phyloP scores from a whole-genome alignment of 2,113 vertebrate genomes.

The Platanista minor region DNA sequence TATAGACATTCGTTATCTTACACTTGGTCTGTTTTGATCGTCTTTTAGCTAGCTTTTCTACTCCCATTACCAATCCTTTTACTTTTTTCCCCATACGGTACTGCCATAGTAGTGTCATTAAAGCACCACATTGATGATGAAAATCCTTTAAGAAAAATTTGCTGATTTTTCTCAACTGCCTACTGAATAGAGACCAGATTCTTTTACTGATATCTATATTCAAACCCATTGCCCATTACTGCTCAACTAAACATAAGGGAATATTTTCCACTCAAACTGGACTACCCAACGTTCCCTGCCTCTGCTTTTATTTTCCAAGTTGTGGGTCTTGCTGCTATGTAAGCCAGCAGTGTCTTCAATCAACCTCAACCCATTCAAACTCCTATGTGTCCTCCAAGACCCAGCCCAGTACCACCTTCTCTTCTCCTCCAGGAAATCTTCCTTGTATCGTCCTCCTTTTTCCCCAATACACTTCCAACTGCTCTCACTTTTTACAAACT shows the following conservation, averaged over 20 bases:
- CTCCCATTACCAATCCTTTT: neutral
- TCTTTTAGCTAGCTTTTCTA: neutral
- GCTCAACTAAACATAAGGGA: neutral
- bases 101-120: neutral
- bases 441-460: neutral
- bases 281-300: neutral
- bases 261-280: neutral
- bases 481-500: neutral
- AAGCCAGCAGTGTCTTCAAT: neutral
- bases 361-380: neutral
- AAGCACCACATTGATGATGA: neutral
- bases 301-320: neutral
- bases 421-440: neutral
- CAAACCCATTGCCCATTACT: neutral
- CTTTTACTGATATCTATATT: neutral
- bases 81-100: neutral
- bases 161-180: neutral
- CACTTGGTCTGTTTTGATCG: neutral
- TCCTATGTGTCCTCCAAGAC: neutral
- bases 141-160: conserved; percentile 21
- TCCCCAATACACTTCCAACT: neutral
- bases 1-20: neutral
- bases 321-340: neutral
- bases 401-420: neutral
- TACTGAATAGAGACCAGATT: neutral